Base-by-base conservation (phyloP, 2,113 vertebrate genomes). In the Oxygymnocypris stewartii region DNA sequence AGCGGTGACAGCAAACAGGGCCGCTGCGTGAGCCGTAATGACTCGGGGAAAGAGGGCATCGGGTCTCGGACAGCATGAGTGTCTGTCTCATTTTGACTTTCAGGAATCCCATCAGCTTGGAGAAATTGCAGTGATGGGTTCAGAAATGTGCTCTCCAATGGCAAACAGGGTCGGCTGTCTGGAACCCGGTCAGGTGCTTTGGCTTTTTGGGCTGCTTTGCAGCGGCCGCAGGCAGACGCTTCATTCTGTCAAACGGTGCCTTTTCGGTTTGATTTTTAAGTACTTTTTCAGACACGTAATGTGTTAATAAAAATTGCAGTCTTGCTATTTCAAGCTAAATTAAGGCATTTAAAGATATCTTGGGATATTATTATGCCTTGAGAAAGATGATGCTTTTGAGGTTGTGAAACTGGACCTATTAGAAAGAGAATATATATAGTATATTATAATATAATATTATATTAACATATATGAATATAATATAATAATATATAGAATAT, bases 51-150 rank as follows among this genome's bases (percentile, higher is more conserved):
- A 63, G 78, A 80, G 57, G 78, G 78, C 78, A 44, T 63, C 0
- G 13, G 54, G 78, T 63, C 71, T 59, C 10, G 37, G 78, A 42
- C 78, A 23, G 40, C 57, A 42, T 65, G 59, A 81, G 37, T 65
- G 59, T 65, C 79, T 65, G 79, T 18, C 79, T 82, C 79, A 67
- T 82, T 65, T 47, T 47, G 40, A 82, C 67, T n/a, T 65, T 59
- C 79, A 82, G 59, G 14, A 65, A 81, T 81, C 79, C 79, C 40
- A 65, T 65, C 42, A 81, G 79, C 40, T 47, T 81, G 59, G 79
- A 65, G 59, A 44, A 81, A 47, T 28, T 81, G 59, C 42, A 28
- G 79, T 47, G 37, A 65, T 81, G n/a, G 54, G 23, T 63, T 65
- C 16, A 65, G 79, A 81, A 81, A 81, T 81, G n/a, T 65, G 40